These are phyloP conservation scores for Philotrypesis tridentata DNA, from an alignment of 1,140 invertebrate genomes.

Conservation along the genomic window DNA sequence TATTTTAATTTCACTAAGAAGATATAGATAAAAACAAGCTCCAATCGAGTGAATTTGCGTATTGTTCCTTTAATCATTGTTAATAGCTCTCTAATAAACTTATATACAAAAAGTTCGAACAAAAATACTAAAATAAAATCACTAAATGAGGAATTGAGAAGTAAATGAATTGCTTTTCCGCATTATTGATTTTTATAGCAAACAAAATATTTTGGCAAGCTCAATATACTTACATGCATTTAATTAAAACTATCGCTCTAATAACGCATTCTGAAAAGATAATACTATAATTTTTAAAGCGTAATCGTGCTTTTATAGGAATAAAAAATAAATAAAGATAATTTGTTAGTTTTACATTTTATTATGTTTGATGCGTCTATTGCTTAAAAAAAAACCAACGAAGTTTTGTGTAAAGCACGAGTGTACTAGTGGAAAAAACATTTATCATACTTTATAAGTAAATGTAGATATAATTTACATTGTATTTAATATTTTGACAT, in stretches of 20 bases:
- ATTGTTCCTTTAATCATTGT: conserved; percentile 43
- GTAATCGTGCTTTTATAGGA: conserved; percentile 20
- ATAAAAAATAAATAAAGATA: conserved; percentile 34
- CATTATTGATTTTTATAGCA: conserved; percentile 6
- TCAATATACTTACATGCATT: conserved; percentile 39
- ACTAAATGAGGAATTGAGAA: conserved; percentile 36
- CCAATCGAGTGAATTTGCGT: conserved; percentile 10
- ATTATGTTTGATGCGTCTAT: conserved; percentile 14
- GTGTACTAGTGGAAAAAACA: conserved; percentile 29
- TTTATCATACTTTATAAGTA: conserved; percentile 36
- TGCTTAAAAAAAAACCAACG: conserved; percentile 11
- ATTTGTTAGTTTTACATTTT: conserved; percentile 17
- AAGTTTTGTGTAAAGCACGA: background rate
- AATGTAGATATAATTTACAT: conserved; percentile 26
- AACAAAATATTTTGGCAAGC: conserved; percentile 31
- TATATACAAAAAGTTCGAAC: conserved; percentile 7
- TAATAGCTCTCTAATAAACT: conserved; percentile 47
- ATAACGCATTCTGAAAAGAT: conserved; percentile 1
- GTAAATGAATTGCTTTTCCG: background rate
- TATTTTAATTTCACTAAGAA: conserved; percentile 40
- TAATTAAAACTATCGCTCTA: conserved; percentile 8
- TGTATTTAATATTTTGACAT: conserved; percentile 31
- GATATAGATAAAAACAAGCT: conserved; percentile 29
- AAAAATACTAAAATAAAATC: conserved; percentile 26
- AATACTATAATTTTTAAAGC: conserved; percentile 31